Evolutionary conservation across 2,888 invertebrate genomes (phyloP), one percentile per base, ranked within the genome.

Genomic region (Metalampra italica): DNA sequence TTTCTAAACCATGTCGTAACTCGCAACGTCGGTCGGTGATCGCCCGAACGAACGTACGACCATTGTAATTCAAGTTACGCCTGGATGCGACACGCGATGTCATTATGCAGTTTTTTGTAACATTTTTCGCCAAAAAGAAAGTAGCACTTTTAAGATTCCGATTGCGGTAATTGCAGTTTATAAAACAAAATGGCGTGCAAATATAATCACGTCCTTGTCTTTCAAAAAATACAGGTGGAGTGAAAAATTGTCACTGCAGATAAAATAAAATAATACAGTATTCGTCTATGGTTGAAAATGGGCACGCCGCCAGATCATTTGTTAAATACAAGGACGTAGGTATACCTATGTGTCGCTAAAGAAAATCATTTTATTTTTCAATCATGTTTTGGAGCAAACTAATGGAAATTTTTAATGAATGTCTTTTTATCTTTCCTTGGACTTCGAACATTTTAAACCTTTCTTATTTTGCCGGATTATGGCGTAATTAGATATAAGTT

Each of bases 1-100:
- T 89, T 89, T 89, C 89, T 87, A 87, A 86, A 84, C 65, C 78
- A 72, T 86, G 78, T 86, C 80, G 87, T 87, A 88, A 88, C 78
- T 86, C 80, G 87, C 87, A 88, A 88, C 78, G 68, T 51, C 78
- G 78, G 68, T 51, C 78, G 78, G 78, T 77, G 82, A 81, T 83
- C 82, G 84, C 75, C 75, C 75, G 22, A 22, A 22, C 22, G 22
- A 22, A 22, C 36, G 56, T 30, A 54, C 62, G 69, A 62, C 78
- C 73, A 83, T 84, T 85, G 86, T 83, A 81, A 82, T 82, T 81
- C 85, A 79, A 82, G 78, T 78, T 77, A 80, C 75, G 78, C 68
- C 76, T 75, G 72, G 68, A 52, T 74, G 71, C 60, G 59, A 78
- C 86, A 85, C 84, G 88, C 88, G 81, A 87, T 77, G 72, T 74